Base-by-base conservation (phyloP, 2,113 vertebrate genomes). In the Pseudolaguvia tuberculata region DNA sequence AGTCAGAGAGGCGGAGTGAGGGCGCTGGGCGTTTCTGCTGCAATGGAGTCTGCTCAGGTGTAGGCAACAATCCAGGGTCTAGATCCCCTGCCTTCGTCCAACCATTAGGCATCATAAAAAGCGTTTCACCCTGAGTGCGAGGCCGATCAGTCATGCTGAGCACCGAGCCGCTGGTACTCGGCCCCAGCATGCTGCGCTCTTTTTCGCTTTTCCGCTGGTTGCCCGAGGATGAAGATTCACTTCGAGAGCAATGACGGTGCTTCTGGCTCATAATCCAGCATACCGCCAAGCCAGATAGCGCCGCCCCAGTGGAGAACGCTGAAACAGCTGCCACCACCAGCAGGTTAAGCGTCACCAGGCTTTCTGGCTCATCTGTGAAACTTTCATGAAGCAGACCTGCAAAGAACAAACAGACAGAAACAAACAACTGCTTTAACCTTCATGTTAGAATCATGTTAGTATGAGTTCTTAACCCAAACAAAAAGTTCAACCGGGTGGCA, bases 221-320 rank as follows among this genome's bases (percentile, higher is more conserved):
- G 75, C 93, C 90, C 20, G 90, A 85, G 48, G 88, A 87, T 1
- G 85, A 79, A 14, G 83, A 20, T 70, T 51, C 78, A 73, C 85
- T 84, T 8, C 88, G 87, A 8, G 89, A 85, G 20, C 90, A 89
- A 73, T 92, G 94, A 35, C 91, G 88, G 55, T 94, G 94, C 51
- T 94, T 95, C 83, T 95, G 94, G 11, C 94, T 93, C 88, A 97
- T 93, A 83, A 96, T 94, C 93, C 96, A 98, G 86, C 96, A 98
- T 56, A 98, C 96, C 11, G 93, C 95, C 67, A 99, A 93, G 56
- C 96, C 96, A 0, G 96, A 98, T 77, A 99, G 94, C 67, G 93
- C 93, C 1, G 96, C 95, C 47, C 96, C 96, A 45, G 95, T 96
- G 85, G 94, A 94, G 72, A 99, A 99, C 3, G 96, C 96, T 0